Evolutionary conservation across 1,140 invertebrate genomes (phyloP), one percentile per base, ranked within the genome.

Genomic region (Drosophila ogumai): DNA sequence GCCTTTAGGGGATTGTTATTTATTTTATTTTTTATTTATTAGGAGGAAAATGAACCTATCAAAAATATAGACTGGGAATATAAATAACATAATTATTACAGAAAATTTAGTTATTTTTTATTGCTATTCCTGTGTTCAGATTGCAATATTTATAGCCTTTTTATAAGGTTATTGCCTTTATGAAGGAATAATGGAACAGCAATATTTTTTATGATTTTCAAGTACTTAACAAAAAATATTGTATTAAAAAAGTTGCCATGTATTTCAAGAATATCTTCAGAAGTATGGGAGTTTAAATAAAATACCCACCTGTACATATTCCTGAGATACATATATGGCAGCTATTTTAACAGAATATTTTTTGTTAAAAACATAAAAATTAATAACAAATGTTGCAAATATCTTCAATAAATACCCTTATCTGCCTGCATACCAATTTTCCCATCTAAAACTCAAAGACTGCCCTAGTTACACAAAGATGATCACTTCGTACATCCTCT

Each of bases 401-500:
- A 36, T 36, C 13, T 3, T 22, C 2, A 4, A 8, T 3, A 7
- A 36, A 32, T 5, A 31, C 0, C n/a, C n/a, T 10, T 2, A 32
- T 0, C 44, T 4, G 12, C 3, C 17, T 19, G 3, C 15, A 41
- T 68, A 50, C 59, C 22, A 67, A 69, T 17, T 36, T 25, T 38
- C 15, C 12, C 6, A 38, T 5, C 5, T 2, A 0, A 3, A 54
- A 25, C 32, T 6, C 4, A 13, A 32, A 49, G 1, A 3, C 0
- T 12, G 22, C 12, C 44, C 17, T 1, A 34, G 61, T 50, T 40
- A 50, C 36, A 13, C 6, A 3, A 28, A 47, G 60, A 32, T 41
- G 19, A 17, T 60, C 36, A 55, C 34, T 43, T 25, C 36, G 25
- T 47, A 13, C 3, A 72, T 72, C 32, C 38, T 32, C 68, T 13